Evolutionary conservation across 2,797 vertebrate species (phyloP).

Genomic region (Enteromius fasciolatus): DNA sequence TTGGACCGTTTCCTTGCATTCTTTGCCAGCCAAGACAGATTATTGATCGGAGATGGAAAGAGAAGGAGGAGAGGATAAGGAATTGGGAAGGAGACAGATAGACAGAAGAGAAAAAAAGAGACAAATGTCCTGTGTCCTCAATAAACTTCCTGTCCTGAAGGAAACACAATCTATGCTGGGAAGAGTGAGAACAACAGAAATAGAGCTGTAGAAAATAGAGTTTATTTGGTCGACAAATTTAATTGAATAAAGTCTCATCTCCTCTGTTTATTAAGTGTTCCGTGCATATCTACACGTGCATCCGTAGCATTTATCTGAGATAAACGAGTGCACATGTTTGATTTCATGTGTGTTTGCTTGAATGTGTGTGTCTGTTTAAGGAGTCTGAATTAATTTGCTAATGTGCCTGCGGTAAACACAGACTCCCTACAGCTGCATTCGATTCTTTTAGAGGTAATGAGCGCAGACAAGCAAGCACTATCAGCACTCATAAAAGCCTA

Average conservation of each 20-base stretch:
- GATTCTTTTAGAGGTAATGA: conserved; percentile 47
- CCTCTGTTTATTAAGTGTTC: neutral
- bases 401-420: conserved; percentile 33
- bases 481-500: neutral
- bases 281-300: neutral
- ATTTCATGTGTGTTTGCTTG: conserved; percentile 25
- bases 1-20: conserved; percentile 66
- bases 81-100: conserved; percentile 24
- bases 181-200: conserved; percentile 24
- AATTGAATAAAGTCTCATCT: neutral
- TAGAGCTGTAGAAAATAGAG: conserved; percentile 9
- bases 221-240: neutral
- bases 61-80: conserved; percentile 41
- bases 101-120: conserved; percentile 14
- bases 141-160: conserved; percentile 29
- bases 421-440: conserved; percentile 36
- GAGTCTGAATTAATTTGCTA: conserved; percentile 39
- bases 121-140: conserved; percentile 28
- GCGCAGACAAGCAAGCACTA: conserved; percentile 2
- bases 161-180: conserved; percentile 31
- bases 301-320: conserved; percentile 21
- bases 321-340: conserved; percentile 17
- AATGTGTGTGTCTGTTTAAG: conserved; percentile 20
- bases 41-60: conserved; percentile 65
- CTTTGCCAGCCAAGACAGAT: conserved; percentile 57